Evolutionary conservation across 2,113 vertebrate genomes (phyloP), one percentile per base, ranked within the genome.

Genomic region (Macaca mulatta): DNA sequence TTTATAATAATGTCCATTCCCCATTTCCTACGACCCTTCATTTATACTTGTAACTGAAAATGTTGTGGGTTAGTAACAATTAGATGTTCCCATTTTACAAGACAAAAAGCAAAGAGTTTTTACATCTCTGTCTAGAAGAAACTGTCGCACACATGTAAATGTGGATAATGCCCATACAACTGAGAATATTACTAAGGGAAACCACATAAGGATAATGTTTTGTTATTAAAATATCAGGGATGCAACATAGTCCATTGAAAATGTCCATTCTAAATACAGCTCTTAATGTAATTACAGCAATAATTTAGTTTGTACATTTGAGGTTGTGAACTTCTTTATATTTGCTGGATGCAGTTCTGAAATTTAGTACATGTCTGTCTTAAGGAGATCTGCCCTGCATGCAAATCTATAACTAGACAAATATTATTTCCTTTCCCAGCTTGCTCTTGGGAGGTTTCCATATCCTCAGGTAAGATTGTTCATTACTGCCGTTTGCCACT

Each of bases 371-470:
- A 98, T 96, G 97, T 98, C 97, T 98, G 96, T 98, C 95, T 98
- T 96, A 98, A 98, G 98, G 92, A 98, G 98, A 97, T 98, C 98
- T 98, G 97, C 98, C 98, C 98, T 98, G 98, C 98, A 99, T 99
- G 98, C 99, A 99, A 99, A 99, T 99, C 98, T 98, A 92, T 99
- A 99, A 98, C 90, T 98, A 99, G 98, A 99, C 98, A 99, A 99
- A 99, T 99, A 98, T 98, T 98, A 98, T 99, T 98, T 99, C 97
- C 98, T 98, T 98, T 98, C 97, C 98, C 99, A 99, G 99, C 98
- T 99, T 99, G 99, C 99, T 83, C 99, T 99, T 97, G 99, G 99
- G 98, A 99, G 99, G 98, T 99, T 99, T 99, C 99, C 99, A 94
- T 99, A 99, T 99, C 99, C 99, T 99, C 99, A 99, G 99, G 99